Evolutionary conservation across 2,797 vertebrate genomes (phyloP).

Genomic region (Harpagifer antarcticus): DNA sequence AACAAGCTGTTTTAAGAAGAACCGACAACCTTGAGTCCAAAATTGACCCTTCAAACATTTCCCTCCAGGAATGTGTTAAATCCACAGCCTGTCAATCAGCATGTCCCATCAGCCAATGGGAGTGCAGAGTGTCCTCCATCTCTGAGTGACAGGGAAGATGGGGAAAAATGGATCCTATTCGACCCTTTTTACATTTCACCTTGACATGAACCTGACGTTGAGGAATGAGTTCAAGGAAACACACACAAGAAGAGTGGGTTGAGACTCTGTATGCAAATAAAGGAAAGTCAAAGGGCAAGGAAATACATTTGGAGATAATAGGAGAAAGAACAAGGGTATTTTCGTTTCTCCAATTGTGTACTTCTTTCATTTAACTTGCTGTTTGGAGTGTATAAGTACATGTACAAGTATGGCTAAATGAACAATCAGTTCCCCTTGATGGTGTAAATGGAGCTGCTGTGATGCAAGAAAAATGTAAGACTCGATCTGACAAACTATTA

Average conservation of each 20-base stretch:
- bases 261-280: slow-evolving; percentile 9
- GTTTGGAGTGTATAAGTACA: no score
- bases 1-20: not conserved
- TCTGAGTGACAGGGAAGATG: not conserved
- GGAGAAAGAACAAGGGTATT: not conserved
- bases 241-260: not conserved
- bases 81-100: slow-evolving; percentile 22
- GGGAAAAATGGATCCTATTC: not conserved
- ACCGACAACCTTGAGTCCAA: not conserved
- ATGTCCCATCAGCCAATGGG: slow-evolving; percentile 11
- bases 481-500: no score
- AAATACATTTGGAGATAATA: slow-evolving; percentile 1
- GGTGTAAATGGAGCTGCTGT: no score
- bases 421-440: no score
- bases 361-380: no score
- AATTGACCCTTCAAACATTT: slow-evolving; percentile 6
- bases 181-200: slow-evolving; percentile 11
- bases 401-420: no score
- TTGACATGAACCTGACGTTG: slow-evolving; percentile 23
- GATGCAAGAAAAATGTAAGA: no score
- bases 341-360: no score
- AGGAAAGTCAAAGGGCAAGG: not conserved
- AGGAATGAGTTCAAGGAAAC: slow-evolving; percentile 8
- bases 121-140: not conserved
- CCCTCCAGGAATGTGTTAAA: slow-evolving; percentile 23